A percentile compares a stretch with the other conserved stretches of the same genome.
These are phyloP conservation scores for Gerris buenoi DNA, from an alignment of 1,140 invertebrate genomes.

Conservation along the genomic window DNA sequence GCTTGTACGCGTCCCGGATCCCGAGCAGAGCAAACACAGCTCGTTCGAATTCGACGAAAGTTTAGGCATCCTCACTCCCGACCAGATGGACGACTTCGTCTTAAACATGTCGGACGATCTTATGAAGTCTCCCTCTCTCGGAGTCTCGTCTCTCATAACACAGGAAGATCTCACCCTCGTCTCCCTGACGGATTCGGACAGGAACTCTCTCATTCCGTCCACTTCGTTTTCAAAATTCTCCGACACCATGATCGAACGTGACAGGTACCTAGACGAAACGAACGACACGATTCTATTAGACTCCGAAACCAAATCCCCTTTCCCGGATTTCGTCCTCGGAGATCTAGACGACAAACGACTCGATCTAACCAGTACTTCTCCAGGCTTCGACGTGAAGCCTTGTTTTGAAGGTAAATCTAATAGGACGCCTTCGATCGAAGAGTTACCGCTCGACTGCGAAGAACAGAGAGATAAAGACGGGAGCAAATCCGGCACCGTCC, in stretches of 20 bases:
- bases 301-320: not conserved
- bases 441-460: constrained; percentile 56
- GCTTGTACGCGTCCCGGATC: not conserved
- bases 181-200: not conserved
- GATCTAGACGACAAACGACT: not conserved
- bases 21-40: constrained; percentile 45
- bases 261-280: not conserved
- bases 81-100: constrained; percentile 62
- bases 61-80: constrained; percentile 66
- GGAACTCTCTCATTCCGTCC: not conserved
- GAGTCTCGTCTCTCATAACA: constrained; percentile 2
- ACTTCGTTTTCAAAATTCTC: not conserved
- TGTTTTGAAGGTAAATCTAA: constrained; percentile 3
- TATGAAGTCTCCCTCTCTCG: not conserved
- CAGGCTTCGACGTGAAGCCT: not conserved
- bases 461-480: constrained; percentile 38
- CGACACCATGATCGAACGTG: not conserved
- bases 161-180: not conserved
- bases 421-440: constrained; percentile 34
- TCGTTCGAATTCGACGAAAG: constrained; percentile 62
- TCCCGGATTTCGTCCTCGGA: not conserved
- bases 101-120: constrained; percentile 10
- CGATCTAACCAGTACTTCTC: not conserved
- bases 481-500: constrained; percentile 18
- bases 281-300: not conserved